These are phyloP conservation scores for Archips crataeganus DNA, from an alignment of 2,888 invertebrate genomes.

Conservation along the genomic window DNA sequence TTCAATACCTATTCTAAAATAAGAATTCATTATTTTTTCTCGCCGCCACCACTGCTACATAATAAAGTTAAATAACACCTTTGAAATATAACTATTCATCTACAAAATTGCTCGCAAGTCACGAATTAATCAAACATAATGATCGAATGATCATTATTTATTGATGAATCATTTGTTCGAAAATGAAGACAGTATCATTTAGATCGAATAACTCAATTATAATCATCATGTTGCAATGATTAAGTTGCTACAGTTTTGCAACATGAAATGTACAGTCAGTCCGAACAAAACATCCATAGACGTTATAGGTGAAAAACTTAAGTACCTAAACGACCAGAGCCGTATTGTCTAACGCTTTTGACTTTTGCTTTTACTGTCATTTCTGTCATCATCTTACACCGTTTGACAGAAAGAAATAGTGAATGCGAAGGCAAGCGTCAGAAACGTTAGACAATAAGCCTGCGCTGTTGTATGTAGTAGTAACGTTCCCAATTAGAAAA, in stretches of 20 bases:
- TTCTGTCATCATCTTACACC: too few relatives aligned
- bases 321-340: too few relatives aligned
- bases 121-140: conserved; percentile 34
- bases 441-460: too few relatives aligned
- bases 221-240: conserved; percentile 20
- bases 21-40: neutral
- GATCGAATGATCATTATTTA: conserved; percentile 11
- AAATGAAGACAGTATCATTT: conserved; percentile 33
- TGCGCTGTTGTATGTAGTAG: too few relatives aligned
- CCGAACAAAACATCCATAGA: neutral
- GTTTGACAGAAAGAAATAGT: too few relatives aligned
- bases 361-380: too few relatives aligned
- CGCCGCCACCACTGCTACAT: neutral
- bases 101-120: conserved; percentile 1
- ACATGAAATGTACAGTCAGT: conserved; percentile 4
- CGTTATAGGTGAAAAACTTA: too few relatives aligned
- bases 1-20: neutral
- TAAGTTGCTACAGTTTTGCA: conserved; percentile 15
- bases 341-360: too few relatives aligned
- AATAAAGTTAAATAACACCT: conserved; percentile 4
- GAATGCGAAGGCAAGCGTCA: too few relatives aligned
- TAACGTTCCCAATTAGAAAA: too few relatives aligned
- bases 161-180: conserved; percentile 29
- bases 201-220: conserved; percentile 41
- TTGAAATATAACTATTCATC: neutral